phyloP scores from a whole-genome alignment of 53 echinoderm and acorn worm genomes.

The Paracentrotus lividus region DNA sequence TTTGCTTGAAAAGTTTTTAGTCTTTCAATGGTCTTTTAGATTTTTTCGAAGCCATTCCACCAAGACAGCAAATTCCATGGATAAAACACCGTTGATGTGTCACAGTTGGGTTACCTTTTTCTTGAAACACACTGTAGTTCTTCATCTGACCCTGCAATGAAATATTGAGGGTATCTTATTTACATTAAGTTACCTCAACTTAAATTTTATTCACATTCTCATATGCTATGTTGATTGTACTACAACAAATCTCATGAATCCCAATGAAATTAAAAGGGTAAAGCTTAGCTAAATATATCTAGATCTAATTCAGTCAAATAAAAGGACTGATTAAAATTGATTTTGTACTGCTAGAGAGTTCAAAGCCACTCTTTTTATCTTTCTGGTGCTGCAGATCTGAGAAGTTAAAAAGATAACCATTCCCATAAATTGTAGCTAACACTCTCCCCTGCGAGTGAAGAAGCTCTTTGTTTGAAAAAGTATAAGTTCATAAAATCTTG shows the following conservation, averaged over 20 bases:
- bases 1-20: too few relatives aligned
- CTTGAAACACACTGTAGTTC: too few relatives aligned
- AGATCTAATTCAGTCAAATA: constrained; percentile 4
- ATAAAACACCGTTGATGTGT: too few relatives aligned
- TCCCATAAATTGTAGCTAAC: neutral
- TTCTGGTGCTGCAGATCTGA: neutral
- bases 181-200: neutral
- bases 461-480: neutral
- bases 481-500: neutral
- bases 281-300: neutral
- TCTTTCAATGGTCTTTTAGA: too few relatives aligned
- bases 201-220: neutral
- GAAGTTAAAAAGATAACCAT: too few relatives aligned
- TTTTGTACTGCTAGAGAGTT: neutral
- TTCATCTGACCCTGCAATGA: too few relatives aligned
- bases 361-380: neutral
- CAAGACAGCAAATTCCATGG: too few relatives aligned
- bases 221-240: neutral
- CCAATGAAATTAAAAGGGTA: neutral
- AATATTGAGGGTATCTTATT: too few relatives aligned
- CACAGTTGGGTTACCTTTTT: too few relatives aligned
- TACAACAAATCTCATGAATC: constrained; percentile 1
- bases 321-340: neutral
- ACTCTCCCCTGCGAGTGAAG: neutral
- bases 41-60: too few relatives aligned